phyloP scores from a whole-genome alignment of 2,113 vertebrate species.

The Sisor rabdophorus region DNA sequence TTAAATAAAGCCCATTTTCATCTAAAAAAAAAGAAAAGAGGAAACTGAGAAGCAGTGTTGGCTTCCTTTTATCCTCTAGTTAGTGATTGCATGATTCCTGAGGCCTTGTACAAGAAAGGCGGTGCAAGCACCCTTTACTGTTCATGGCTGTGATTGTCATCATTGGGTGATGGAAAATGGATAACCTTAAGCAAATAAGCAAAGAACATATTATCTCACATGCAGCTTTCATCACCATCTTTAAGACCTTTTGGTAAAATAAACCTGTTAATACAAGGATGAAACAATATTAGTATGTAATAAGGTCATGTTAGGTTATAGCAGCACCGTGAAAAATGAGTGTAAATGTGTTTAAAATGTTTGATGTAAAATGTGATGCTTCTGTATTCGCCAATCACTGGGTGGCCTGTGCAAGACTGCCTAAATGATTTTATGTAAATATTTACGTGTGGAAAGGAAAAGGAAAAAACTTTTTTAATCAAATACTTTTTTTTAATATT shows the following conservation, averaged over 20 bases:
- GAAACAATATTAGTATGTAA: constrained; percentile 55
- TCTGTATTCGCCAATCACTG: not conserved
- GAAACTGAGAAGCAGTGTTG: constrained; percentile 58
- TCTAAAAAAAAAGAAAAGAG: constrained; percentile 32
- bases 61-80: constrained; percentile 56
- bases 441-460: constrained; percentile 52
- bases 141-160: constrained; percentile 57
- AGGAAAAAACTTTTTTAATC: constrained; percentile 24
- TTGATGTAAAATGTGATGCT: not conserved
- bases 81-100: constrained; percentile 50
- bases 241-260: constrained; percentile 55
- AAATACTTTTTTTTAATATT: constrained; percentile 1
- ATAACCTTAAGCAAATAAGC: constrained; percentile 38
- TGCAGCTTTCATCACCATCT: constrained; percentile 54
- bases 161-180: constrained; percentile 51
- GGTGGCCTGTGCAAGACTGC: constrained; percentile 51
- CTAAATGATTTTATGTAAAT: constrained; percentile 49
- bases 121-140: constrained; percentile 53
- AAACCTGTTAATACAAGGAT: constrained; percentile 59
- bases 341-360: constrained; percentile 17
- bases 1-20: constrained; percentile 43
- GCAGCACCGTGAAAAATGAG: constrained; percentile 1
- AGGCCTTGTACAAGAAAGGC: constrained; percentile 52
- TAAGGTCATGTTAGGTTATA: constrained; percentile 26
- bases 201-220: constrained; percentile 54